A percentile compares a stretch with the other conserved stretches of the same genome.
Conservation (phyloP, 2,113 vertebrate species). For the Nannospalax galili region DNA sequence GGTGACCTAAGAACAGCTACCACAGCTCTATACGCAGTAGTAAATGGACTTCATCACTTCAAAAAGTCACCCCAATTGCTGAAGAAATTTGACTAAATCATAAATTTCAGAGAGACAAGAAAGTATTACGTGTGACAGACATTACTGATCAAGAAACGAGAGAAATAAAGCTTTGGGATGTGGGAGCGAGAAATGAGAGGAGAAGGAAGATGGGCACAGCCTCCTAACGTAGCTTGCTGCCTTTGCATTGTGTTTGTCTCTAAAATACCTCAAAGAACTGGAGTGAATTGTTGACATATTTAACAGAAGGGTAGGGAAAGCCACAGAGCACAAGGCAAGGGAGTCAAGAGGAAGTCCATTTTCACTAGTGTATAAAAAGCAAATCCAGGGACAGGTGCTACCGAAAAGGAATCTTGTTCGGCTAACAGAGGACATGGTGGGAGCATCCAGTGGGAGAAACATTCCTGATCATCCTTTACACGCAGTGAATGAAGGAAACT, state of each 20-base stretch:
- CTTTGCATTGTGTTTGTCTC: background rate
- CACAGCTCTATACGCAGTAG: background rate
- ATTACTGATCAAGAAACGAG: slow-evolving; percentile 25
- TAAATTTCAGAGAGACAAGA: slow-evolving; percentile 31
- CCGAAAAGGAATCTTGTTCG: background rate
- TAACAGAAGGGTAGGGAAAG: background rate
- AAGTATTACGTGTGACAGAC: background rate
- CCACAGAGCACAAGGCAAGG: background rate
- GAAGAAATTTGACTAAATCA: slow-evolving; percentile 56
- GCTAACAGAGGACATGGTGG: background rate
- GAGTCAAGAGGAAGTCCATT: background rate
- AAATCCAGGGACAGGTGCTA: background rate
- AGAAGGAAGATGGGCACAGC: background rate
- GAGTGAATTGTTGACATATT: background rate
- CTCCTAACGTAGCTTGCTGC: background rate
- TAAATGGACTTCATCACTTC: background rate
- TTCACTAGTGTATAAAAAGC: background rate
- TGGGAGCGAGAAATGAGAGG: background rate
- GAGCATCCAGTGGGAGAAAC: background rate
- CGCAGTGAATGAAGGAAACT: background rate
- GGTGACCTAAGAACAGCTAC: background rate
- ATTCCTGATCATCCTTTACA: background rate
- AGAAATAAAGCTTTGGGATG: background rate
- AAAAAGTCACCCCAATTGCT: background rate
- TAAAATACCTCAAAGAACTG: background rate